Conservation (phyloP, 2,113 vertebrate genomes). For the Oryzias celebensis region DNA sequence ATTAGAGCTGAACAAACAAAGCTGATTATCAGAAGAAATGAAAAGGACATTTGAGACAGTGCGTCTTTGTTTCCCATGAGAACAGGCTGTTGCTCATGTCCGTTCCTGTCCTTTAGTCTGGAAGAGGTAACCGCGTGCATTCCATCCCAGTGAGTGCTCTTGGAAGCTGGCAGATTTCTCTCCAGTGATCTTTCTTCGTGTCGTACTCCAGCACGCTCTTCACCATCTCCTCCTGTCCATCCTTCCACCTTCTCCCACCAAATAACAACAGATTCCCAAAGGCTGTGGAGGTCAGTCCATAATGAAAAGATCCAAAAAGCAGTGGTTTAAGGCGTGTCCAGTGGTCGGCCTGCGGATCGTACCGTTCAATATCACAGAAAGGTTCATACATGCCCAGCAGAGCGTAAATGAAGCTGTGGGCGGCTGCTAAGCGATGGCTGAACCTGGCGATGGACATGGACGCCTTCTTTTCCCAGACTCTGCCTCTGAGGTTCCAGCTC, state of each 20-base stretch:
- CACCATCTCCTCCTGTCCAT: constrained; percentile 84
- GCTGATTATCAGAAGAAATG: no score
- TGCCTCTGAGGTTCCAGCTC: constrained; percentile 63
- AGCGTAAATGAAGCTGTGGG: constrained; percentile 85
- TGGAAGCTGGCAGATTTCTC: constrained; percentile 85
- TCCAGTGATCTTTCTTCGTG: constrained; percentile 86
- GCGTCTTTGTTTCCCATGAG: no score
- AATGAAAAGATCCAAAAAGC: constrained; percentile 85
- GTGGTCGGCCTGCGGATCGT: constrained; percentile 78
- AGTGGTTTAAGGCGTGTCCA: constrained; percentile 89
- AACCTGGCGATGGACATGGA: constrained; percentile 91
- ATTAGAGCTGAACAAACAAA: no score
- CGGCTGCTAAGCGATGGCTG: constrained; percentile 87
- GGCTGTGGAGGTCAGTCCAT: constrained; percentile 81
- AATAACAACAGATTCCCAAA: constrained; percentile 84
- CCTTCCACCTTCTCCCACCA: constrained; percentile 90
- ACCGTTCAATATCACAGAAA: constrained; percentile 93
- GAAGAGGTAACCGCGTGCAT: constrained; percentile 84
- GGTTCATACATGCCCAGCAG: constrained; percentile 91
- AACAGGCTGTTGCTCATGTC: no score
- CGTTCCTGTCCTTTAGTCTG: constrained; percentile 55
- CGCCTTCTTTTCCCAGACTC: constrained; percentile 81
- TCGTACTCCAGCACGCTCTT: constrained; percentile 89
- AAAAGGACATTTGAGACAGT: no score
- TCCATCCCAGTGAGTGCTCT: constrained; percentile 85